phyloP scores from a whole-genome alignment of 2,888 invertebrate genomes.

The Tanypteryx hageni region DNA sequence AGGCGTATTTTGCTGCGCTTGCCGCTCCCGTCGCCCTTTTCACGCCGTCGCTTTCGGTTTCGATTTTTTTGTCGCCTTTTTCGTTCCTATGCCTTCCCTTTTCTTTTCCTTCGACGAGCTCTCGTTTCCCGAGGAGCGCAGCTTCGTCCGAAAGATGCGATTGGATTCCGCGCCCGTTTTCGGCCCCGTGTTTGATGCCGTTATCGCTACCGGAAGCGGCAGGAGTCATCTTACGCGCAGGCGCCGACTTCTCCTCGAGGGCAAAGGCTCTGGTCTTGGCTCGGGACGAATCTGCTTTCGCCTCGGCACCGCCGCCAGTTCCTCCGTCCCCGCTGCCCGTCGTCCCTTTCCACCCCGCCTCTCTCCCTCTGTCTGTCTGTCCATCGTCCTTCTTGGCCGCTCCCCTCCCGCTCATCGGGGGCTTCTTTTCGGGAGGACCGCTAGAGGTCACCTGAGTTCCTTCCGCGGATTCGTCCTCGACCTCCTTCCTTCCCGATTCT shows the following conservation, averaged over 20 bases:
- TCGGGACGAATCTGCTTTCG: too few relatives aligned
- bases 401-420: conserved; percentile 1
- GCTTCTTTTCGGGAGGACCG: not conserved
- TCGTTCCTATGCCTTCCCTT: not conserved
- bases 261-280: not conserved
- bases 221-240: not conserved
- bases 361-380: not conserved
- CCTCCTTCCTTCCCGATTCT: not conserved
- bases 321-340: too few relatives aligned
- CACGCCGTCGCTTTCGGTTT: not conserved
- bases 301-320: too few relatives aligned
- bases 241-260: not conserved
- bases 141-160: not conserved
- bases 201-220: not conserved
- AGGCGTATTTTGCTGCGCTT: too few relatives aligned
- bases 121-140: not conserved
- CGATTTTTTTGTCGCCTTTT: not conserved
- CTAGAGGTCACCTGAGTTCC: conserved; percentile 13
- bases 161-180: not conserved
- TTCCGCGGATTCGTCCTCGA: not conserved
- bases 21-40: not conserved
- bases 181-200: not conserved
- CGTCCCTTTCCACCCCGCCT: too few relatives aligned
- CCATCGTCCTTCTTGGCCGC: not conserved
- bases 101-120: not conserved